Base-by-base conservation (phyloP, 2,113 vertebrate genomes). In the Xenopus borealis region DNA sequence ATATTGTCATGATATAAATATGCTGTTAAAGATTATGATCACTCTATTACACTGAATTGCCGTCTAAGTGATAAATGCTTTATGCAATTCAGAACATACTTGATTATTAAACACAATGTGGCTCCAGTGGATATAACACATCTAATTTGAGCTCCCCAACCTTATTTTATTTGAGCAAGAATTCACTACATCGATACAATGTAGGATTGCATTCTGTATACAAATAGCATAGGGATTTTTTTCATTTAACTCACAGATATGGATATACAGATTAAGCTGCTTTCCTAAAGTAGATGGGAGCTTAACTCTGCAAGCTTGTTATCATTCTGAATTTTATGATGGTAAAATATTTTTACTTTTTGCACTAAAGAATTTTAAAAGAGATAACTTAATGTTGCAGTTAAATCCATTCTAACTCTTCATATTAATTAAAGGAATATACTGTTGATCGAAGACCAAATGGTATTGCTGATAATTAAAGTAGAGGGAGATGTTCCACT, bases 391-490 rank as follows among this genome's bases (percentile, higher is more conserved):
- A 70, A 78, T 82, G 47, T 75, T 55, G 16, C 30, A 30, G 12
- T 74, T 52, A 80, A 30, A 81, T 83, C 79, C 82, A 57, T 82
- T 80, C 75, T 55, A 75, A 73, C 79, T 62, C 61, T 85, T 72
- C 33, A 40, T 40, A 40, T 40, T 40, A 40, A 40, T 81, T 58
- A 62, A 79, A 80, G 62, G 45, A 33, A 74, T 76, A 44, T 40
- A 78, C 52, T 79, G 53, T 69, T 19, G 33, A 40, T 40, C 5
- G 33, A 40, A 40, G 33, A 40, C 33, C 33, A 40, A 40, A 40
- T 65, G 69, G 64, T 58, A 57, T 61, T 58, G 55, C 68, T 75
- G 59, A 61, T 73, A 27, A 85, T 83, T 77, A 80, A 81, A 73
- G 10, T 30, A n/a, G 46, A 63, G 68, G 79, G 71, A 80, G 78